Percentiles rank a stretch among this genome's conserved stretches.
phyloP scores from a whole-genome alignment of 2,888 invertebrate species.

The Eurois occulta region DNA sequence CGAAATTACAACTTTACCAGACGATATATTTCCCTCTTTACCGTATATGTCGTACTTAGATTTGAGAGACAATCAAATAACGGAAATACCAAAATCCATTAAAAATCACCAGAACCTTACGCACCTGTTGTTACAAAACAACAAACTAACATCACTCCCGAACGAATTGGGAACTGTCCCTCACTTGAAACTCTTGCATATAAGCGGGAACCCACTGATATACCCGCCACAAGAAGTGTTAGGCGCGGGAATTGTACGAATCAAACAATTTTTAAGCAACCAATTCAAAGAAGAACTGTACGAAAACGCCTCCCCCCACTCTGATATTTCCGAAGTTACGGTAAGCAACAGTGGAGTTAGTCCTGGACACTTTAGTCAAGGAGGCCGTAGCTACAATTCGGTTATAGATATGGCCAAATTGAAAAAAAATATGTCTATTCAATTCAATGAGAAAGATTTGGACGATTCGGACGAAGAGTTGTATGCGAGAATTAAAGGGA shows the following conservation, averaged over 20 bases:
- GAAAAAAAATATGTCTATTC: slow-evolving; percentile 74
- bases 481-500: slow-evolving; percentile 77
- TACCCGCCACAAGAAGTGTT: slow-evolving; percentile 91
- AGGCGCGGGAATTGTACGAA: slow-evolving; percentile 85
- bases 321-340: slow-evolving; percentile 77
- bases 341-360: slow-evolving; percentile 66
- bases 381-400: slow-evolving; percentile 82
- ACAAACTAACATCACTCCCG: slow-evolving; percentile 90
- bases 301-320: slow-evolving; percentile 81
- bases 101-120: slow-evolving; percentile 90
- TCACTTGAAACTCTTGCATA: slow-evolving; percentile 91
- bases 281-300: slow-evolving; percentile 78
- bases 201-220: slow-evolving; percentile 91
- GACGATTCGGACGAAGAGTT: slow-evolving; percentile 76
- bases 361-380: slow-evolving; percentile 70
- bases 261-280: slow-evolving; percentile 81
- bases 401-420: slow-evolving; percentile 78
- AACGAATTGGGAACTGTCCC: slow-evolving; percentile 91
- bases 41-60: slow-evolving; percentile 92
- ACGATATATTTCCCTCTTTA: slow-evolving; percentile 90
- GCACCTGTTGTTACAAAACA: slow-evolving; percentile 92
- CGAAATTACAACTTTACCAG: slow-evolving; percentile 87
- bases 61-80: slow-evolving; percentile 91
- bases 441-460: slow-evolving; percentile 81
- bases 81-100: slow-evolving; percentile 89